phyloP scores from a whole-genome alignment of 2,888 invertebrate species.

The Papilio demoleus region DNA sequence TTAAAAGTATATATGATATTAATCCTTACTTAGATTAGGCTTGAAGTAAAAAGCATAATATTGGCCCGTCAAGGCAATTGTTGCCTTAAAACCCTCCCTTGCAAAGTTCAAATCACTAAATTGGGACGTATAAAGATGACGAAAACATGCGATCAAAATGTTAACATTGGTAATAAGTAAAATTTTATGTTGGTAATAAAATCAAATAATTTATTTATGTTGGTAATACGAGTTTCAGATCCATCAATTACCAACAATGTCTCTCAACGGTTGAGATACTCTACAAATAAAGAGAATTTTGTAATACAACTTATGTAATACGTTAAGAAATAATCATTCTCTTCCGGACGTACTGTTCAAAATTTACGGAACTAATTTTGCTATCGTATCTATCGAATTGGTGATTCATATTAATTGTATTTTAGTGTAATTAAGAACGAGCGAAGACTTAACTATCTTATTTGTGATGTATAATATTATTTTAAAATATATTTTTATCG shows the following conservation, averaged over 20 bases:
- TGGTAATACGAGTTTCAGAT: constrained; percentile 17
- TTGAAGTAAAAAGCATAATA: too few species aligned
- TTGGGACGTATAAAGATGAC: too few species aligned
- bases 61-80: too few species aligned
- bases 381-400: not conserved
- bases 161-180: not conserved
- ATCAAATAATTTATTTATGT: not conserved
- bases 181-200: not conserved
- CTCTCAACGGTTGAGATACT: constrained; percentile 38
- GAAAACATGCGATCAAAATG: too few species aligned
- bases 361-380: constrained; percentile 5
- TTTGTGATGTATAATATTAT: too few species aligned
- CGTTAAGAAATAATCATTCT: constrained; percentile 32
- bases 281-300: constrained; percentile 37
- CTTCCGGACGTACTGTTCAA: constrained; percentile 10
- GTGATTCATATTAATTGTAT: constrained; percentile 5
- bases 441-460: too few species aligned
- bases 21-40: too few species aligned
- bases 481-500: too few species aligned
- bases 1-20: too few species aligned
- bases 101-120: too few species aligned
- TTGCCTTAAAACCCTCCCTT: too few species aligned
- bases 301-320: constrained; percentile 35
- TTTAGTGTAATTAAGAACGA: too few species aligned
- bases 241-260: constrained; percentile 36